Evolutionary conservation across 2,888 invertebrate species (phyloP), one percentile per base, ranked within the genome.

Genomic region (Anthophora plumipes): DNA sequence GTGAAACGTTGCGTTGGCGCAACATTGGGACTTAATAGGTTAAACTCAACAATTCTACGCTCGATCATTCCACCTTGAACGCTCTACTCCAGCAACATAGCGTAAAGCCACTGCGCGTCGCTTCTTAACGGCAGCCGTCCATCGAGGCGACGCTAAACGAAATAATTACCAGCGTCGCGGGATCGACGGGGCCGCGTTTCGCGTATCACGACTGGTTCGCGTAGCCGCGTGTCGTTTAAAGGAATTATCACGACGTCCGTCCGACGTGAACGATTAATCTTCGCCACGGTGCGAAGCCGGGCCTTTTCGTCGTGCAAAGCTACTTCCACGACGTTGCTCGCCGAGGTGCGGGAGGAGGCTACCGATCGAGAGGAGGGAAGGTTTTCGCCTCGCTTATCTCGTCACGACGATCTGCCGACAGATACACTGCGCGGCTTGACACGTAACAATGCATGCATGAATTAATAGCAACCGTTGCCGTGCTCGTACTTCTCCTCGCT

Each of bases 371-470:
- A 87, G 80, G 77, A 84, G 86, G n/a, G 75, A 84, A 87, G 76
- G 86, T 82, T 89, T 88, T 86, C 82, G 82, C 79, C 83, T 63
- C 43, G 63, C 74, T 79, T 92, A 92, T 92, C 92, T 92, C 89
- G 91, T 91, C 91, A 91, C 90, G 91, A 90, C 89, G 89, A 92
- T 92, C 91, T 91, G 89, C 90, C 90, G 91, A 91, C 92, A 91
- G 90, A 91, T 91, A 90, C 89, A 89, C 83, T 87, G 89, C 85
- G 89, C 88, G 87, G 86, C 92, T 91, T 91, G 91, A 92, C 91
- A 92, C 90, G 90, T 91, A 91, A 92, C 91, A 91, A 91, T 91
- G 90, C 91, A 91, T 92, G 92, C 91, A 92, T 92, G 92, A 91
- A 92, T 92, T 92, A 92, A 92, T 92, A 91, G 90, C 88, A 87